A percentile compares a stretch with the other conserved stretches of the same genome.
phyloP scores from a whole-genome alignment of 1,140 invertebrate species.

The Zeugodacus cucurbitae region DNA sequence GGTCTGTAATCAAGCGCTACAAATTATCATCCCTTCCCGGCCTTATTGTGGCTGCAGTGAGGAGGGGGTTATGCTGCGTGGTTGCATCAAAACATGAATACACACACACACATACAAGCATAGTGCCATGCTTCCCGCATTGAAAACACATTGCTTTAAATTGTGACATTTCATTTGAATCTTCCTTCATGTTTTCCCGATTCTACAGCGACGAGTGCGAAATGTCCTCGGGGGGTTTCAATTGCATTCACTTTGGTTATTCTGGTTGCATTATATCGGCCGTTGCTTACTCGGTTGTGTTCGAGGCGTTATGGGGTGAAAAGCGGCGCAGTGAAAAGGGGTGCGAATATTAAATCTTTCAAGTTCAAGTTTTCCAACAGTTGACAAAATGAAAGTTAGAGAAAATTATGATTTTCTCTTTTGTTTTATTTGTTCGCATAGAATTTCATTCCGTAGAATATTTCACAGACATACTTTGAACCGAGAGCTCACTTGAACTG shows the following conservation, averaged over 20 bases:
- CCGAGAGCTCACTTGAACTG: too few relatives aligned
- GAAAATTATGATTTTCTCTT: background rate
- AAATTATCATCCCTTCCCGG: conserved; percentile 20
- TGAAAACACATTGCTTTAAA: conserved; percentile 26
- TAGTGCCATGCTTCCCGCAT: background rate
- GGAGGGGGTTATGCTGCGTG: background rate
- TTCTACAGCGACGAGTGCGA: background rate
- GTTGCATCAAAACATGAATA: background rate
- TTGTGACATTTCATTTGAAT: conserved; percentile 1
- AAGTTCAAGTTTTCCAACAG: background rate
- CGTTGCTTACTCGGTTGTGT: background rate
- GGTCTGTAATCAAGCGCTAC: background rate
- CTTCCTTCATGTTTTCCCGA: background rate
- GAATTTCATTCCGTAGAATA: background rate
- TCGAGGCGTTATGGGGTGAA: background rate
- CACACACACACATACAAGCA: background rate
- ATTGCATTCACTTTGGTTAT: conserved; percentile 21
- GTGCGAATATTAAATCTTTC: background rate
- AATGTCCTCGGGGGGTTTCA: conserved; percentile 37
- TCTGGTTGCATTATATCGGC: background rate
- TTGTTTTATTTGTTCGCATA: background rate
- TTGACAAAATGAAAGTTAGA: conserved; percentile 26
- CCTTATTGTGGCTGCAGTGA: background rate
- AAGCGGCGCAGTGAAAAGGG: conserved; percentile 1
- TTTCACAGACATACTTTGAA: background rate